A percentile compares a stretch with the other conserved stretches of the same genome.
phyloP scores from a whole-genome alignment of 2,797 vertebrate species.

The Sebastes jordani region DNA sequence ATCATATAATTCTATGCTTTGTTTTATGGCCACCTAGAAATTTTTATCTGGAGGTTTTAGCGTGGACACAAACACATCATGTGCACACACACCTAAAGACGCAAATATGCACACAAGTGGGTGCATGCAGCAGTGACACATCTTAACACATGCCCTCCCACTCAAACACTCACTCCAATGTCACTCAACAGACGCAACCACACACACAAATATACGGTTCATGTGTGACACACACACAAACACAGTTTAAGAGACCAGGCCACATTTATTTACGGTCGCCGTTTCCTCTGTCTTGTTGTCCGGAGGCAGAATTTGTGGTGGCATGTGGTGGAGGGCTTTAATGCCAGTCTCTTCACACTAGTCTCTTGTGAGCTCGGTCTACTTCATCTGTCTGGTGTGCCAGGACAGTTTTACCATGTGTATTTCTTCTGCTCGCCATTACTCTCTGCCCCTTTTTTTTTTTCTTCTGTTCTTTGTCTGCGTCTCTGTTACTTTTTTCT shows the following conservation, averaged over 20 bases:
- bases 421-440: conserved; percentile 34
- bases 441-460: conserved; percentile 12
- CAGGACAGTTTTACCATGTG: conserved; percentile 33
- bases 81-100: not conserved
- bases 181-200: not conserved
- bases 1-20: conserved; percentile 36
- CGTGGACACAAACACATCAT: not conserved
- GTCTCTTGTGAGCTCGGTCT: conserved; percentile 39
- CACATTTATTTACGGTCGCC: conserved; percentile 53
- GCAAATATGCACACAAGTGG: not conserved
- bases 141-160: not conserved
- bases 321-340: conserved; percentile 51
- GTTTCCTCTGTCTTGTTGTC: conserved; percentile 56
- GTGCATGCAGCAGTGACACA: not conserved
- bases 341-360: conserved; percentile 52
- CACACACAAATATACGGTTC: not conserved
- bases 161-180: conserved; percentile 12
- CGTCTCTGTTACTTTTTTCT: conserved; percentile 8
- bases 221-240: not conserved
- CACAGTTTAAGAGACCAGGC: conserved; percentile 33
- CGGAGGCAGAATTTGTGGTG: conserved; percentile 62
- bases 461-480: conserved; percentile 1
- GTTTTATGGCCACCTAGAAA: conserved; percentile 38
- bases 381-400: conserved; percentile 40
- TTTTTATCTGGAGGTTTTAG: conserved; percentile 10